Evolutionary conservation across 1,140 invertebrate species (phyloP), one percentile per base, ranked within the genome.

Genomic region (Procambarus virginalis): DNA sequence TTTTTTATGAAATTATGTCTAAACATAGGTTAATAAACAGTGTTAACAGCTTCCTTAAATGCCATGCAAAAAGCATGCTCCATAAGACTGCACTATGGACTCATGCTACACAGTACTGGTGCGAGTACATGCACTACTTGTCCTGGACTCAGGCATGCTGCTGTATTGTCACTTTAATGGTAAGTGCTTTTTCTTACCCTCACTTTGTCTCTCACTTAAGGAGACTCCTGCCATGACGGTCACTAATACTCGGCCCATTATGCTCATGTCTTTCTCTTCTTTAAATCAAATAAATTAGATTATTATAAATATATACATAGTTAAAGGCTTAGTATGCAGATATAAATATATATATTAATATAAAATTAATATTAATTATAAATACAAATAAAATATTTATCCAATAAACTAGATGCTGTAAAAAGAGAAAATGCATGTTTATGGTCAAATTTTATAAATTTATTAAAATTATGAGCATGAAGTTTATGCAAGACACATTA

Each of bases 231-330:
- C 87, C 87, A 89, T 89, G 51, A 89, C 87, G 22, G 87, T 89
- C 45, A 89, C 87, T 77, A 89, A 78, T 51, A 89, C 87, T n/a
- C 87, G 80, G 46, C 87, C 86, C 86, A 89, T 82, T 89, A 89
- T 89, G 80, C 73, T 84, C 82, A 82, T 46, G 75, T 89, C 87
- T 89, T 84, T 89, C 82, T 89, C 87, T 89, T 89, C 87, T 89
- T 84, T 64, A 84, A 75, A 84, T 22, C 60, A 78, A 78, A 78
- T 64, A 78, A 48, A 49, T 64, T 20, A 78, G n/a, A 78, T 49
- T 49, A 78, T 49, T 20, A 49, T 12, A 78, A 20, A 0, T 49
- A 4, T 45, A 49, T 10, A 14, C 0, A 78, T 2, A 17, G 49
- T 20, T 49, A 49, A 49, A 17, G 17, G 4, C 4, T 64, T 17